A percentile compares a stretch with the other conserved stretches of the same genome.
Evolutionary conservation across 2,797 vertebrate species (phyloP).

Genomic region (Etheostoma nigrum): DNA sequence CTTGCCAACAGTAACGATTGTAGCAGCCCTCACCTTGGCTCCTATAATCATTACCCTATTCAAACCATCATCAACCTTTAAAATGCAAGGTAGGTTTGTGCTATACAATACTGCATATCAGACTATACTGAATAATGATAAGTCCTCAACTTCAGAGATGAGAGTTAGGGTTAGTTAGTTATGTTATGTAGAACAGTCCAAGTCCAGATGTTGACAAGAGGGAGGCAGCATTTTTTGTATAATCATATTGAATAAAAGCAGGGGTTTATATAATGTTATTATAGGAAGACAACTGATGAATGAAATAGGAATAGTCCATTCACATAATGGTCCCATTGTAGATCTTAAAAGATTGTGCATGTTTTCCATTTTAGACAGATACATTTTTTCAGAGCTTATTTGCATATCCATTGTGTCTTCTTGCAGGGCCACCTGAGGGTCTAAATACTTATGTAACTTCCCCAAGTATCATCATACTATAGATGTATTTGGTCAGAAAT

Average conservation of each 20-base stretch:
- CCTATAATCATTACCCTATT: conserved; percentile 4
- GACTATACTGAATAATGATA: background rate
- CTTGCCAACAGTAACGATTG: conserved; percentile 10
- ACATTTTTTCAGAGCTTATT: background rate
- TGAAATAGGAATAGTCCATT: background rate
- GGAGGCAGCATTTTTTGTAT: background rate
- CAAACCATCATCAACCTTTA: conserved; percentile 19
- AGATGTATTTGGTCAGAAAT: background rate
- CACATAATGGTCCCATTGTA: background rate
- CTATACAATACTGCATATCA: background rate
- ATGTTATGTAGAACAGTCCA: background rate
- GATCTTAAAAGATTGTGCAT: background rate
- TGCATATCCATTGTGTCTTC: background rate
- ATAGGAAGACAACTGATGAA: background rate
- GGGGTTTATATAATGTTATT: background rate
- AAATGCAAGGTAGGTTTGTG: background rate
- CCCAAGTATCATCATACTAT: background rate
- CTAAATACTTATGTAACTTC: background rate
- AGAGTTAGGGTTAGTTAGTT: background rate
- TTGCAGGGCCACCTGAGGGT: background rate
- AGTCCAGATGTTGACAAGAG: background rate
- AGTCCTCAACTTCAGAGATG: background rate
- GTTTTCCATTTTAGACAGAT: background rate
- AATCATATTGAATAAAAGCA: background rate
- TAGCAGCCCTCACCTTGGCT: conserved; percentile 15